Conservation (phyloP, 2,797 vertebrate genomes). For the Peromyscus nudipes region DNA sequence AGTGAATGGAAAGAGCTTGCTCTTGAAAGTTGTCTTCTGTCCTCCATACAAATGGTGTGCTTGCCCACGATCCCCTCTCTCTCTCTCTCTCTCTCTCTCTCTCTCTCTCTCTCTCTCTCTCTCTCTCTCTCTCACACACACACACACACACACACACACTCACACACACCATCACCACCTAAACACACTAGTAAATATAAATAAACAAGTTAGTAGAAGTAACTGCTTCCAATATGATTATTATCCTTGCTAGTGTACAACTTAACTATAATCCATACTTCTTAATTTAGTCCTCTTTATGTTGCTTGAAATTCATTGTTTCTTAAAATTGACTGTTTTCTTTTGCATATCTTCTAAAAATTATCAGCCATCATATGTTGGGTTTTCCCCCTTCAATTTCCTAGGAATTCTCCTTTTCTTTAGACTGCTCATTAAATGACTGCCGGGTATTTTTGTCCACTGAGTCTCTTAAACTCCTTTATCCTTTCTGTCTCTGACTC, state of each 20-base stretch:
- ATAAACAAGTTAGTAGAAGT: background rate
- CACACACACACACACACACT: background rate
- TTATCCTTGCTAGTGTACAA: background rate
- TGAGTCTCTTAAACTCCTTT: background rate
- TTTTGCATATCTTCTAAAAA: background rate
- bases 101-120: no score
- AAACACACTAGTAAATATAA: background rate
- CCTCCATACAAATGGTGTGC: background rate
- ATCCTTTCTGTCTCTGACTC: background rate
- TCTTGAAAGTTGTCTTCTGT: background rate
- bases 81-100: no score
- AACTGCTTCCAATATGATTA: background rate
- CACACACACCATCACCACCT: background rate
- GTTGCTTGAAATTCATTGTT: conserved; percentile 20
- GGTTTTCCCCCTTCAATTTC: background rate
- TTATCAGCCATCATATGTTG: background rate
- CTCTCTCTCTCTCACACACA: background rate
- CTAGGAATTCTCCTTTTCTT: background rate
- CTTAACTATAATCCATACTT: background rate
- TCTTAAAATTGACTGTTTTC: conserved; percentile 32
- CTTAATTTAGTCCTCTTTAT: conserved; percentile 8
- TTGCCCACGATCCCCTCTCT: background rate
- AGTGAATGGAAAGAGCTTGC: background rate
- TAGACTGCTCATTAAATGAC: background rate
- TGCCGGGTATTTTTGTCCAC: background rate